phyloP scores from a whole-genome alignment of 2,888 invertebrate species.

The Synanthedon tipuliformis region DNA sequence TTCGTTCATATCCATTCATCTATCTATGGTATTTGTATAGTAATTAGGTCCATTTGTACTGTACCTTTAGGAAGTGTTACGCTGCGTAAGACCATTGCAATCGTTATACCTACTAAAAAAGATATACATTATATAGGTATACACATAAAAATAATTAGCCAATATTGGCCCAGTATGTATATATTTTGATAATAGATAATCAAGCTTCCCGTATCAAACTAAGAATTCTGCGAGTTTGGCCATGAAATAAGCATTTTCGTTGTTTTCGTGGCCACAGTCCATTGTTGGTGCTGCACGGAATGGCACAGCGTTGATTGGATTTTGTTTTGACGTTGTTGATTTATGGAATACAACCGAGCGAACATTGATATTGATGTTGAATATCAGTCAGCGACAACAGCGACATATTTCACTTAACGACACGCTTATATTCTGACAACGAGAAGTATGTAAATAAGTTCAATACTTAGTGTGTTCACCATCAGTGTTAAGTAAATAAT shows the following conservation, averaged over 20 bases:
- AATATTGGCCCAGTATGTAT: slow-evolving; percentile 16
- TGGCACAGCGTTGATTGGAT: slow-evolving; percentile 38
- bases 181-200: slow-evolving; percentile 28
- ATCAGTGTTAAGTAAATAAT: too few relatives aligned
- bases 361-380: neutral
- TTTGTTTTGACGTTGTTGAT: slow-evolving; percentile 37
- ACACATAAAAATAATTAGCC: neutral
- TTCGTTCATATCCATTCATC: too few relatives aligned
- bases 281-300: slow-evolving; percentile 1
- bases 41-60: too few relatives aligned
- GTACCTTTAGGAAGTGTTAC: too few relatives aligned
- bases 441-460: too few relatives aligned
- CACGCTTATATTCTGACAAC: too few relatives aligned
- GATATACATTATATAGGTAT: too few relatives aligned
- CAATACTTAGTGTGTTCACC: too few relatives aligned
- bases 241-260: neutral
- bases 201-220: slow-evolving; percentile 19
- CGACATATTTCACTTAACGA: too few relatives aligned
- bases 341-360: slow-evolving; percentile 14
- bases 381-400: neutral
- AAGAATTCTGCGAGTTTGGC: neutral
- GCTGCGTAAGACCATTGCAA: too few relatives aligned
- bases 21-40: too few relatives aligned
- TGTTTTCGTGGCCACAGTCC: neutral
- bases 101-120: too few relatives aligned